These are phyloP conservation scores for Pelecanoides urinatrix DNA, from an alignment of 2,113 vertebrate species.

Conservation along the genomic window DNA sequence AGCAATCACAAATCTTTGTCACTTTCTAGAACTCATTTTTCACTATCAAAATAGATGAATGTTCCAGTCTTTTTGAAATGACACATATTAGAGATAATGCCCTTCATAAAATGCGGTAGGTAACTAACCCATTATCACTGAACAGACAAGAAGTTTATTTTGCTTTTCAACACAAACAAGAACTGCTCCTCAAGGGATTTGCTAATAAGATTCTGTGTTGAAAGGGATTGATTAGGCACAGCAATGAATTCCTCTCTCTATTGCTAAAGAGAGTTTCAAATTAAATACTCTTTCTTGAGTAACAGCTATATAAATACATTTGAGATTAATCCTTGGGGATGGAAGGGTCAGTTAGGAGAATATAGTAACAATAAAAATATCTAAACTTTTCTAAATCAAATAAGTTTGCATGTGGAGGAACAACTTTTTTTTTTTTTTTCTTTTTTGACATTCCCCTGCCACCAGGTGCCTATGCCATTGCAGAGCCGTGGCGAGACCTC, in stretches of 20 bases:
- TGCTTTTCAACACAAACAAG: neutral
- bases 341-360: neutral
- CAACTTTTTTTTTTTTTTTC: neutral
- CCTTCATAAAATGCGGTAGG: neutral
- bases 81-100: neutral
- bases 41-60: conserved; percentile 40
- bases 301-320: neutral
- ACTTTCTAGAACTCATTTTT: conserved; percentile 28
- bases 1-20: neutral
- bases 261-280: neutral
- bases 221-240: neutral
- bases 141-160: neutral
- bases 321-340: neutral
- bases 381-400: neutral
- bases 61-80: neutral
- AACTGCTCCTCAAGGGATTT: neutral
- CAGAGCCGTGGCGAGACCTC: neutral
- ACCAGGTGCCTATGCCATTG: neutral
- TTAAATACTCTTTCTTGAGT: neutral
- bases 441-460: neutral
- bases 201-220: neutral
- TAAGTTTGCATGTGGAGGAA: neutral
- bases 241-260: neutral
- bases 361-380: neutral
- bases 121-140: neutral